A percentile compares a stretch with the other conserved stretches of the same genome.
Conservation (phyloP, 1,140 invertebrate species). For the Helicorthomorpha holstii region DNA sequence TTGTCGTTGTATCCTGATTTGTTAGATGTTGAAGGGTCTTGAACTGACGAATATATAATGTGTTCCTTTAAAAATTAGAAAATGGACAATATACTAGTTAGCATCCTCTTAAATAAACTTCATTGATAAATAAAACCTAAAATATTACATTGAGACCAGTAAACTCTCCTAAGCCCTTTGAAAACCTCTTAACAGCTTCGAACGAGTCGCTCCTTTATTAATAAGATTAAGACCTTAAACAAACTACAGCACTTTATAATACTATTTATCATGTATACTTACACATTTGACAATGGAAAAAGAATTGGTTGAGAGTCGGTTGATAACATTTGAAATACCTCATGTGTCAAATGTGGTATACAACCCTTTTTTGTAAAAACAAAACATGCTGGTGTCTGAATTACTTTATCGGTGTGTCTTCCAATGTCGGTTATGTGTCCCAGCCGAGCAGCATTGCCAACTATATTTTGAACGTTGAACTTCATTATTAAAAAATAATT, state of each 20-base stretch:
- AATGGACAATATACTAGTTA: not conserved
- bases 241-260: not conserved
- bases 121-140: not conserved
- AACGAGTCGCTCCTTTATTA: not conserved
- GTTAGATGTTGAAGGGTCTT: slow-evolving; percentile 42
- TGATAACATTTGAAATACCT: not conserved
- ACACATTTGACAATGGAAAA: not conserved
- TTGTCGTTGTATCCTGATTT: slow-evolving; percentile 46
- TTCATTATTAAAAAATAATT: no score
- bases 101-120: not conserved
- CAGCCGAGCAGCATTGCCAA: not conserved
- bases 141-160: not conserved
- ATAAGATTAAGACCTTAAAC: not conserved
- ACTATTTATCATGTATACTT: not conserved
- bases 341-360: slow-evolving; percentile 7
- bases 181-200: not conserved
- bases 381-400: slow-evolving; percentile 3
- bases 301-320: not conserved
- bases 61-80: slow-evolving; percentile 30
- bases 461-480: not conserved
- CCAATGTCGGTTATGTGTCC: not conserved
- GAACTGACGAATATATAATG: slow-evolving; percentile 38
- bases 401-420: not conserved
- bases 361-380: slow-evolving; percentile 6
- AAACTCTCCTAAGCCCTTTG: not conserved